Evolutionary conservation across 2,797 vertebrate genomes (phyloP), one percentile per base, ranked within the genome.

Genomic region (Gymnothorax javanicus): DNA sequence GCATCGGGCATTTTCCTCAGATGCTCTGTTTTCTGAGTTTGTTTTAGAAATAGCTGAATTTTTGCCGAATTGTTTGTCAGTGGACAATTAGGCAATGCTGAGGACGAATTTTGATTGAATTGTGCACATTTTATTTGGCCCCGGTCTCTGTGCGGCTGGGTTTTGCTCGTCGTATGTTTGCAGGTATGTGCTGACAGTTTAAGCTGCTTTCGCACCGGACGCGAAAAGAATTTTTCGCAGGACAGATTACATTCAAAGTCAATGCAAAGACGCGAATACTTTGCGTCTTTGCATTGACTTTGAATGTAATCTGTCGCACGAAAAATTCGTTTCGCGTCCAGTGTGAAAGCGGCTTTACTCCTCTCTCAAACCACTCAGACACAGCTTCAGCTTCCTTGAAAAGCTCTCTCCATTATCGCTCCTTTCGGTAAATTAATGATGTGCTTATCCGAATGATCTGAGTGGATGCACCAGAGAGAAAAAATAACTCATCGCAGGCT

Each of bases 321-420:
- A 43, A 43, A 43, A 43, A 43, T 43, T 43, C 2, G 33, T 43
- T 43, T 43, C 33, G 33, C 33, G 33, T 43, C 33, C 33, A 43
- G 33, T 43, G 1, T 43, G 33, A 43, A 43, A 43, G 33, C 33
- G 33, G 33, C 33, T 57, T 23, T 59, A 83, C 56, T 83, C 13
- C 27, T 60, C 57, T 27, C 82, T 83, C n/a, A 13, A 43, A 6
- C 23, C 82, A 83, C 58, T 83, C 3, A 83, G 54, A n/a, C n/a
- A 17, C 13, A 83, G 82, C 82, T 33, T 33, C 20, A 57, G 20
- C 33, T 83, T 83, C 82, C 82, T 8, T 60, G 57, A 83, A 83
- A 83, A 83, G 82, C 82, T 27, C 82, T 83, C 82, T 9, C 25
- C 57, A 83, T 83, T 43, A 83, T 83, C 82, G 59, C 82, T 59